Evolutionary conservation across 2,113 vertebrate species (phyloP), one percentile per base, ranked within the genome.

Genomic region (Chaetodon trifascialis): DNA sequence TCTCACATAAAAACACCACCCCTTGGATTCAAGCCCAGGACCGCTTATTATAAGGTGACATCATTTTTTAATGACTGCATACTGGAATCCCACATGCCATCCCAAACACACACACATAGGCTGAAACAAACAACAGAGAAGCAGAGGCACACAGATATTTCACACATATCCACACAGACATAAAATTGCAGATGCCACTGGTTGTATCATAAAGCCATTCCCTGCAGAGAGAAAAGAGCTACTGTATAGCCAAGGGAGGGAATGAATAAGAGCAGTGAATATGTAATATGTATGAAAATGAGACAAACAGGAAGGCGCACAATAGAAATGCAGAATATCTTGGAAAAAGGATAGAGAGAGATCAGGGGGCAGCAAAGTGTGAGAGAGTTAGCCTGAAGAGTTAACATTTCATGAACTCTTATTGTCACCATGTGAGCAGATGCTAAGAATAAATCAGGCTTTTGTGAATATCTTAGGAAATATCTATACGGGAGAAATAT

Each of bases 261-360:
- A 67, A 86, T 62, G 47, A 67, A 82, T 79, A 51, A 71, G 58
- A 78, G 68, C 54, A 59, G 55, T 40, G 68, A 74, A 82, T 80
- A 77, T 84, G 76, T 83, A 75, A 81, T 90, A 86, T 89, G 78
- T 82, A 89, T 91, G 89, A 89, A 89, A 91, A 91, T 88, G 69
- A 89, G 69, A 71, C 82, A 78, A 87, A 86, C 68, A 87, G 42
- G 83, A 64, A 84, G 44, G 25, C 86, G 73, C 54, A 58, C 60
- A 68, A 68, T 51, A 58, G 55, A 85, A 44, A 77, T 65, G 58
- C 69, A 59, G 72, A 66, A 40, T 17, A 55, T 68, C 16, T 69
- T 15, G 17, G 70, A 73, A 56, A 62, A 46, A 34, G 9, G 1
- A 58, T 2, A 42, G 54, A 62, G 12, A 59, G 66, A 76, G 68